Percentiles rank a stretch among this genome's conserved stretches.
Conservation (phyloP, 2,888 invertebrate species). For the Margaritifera margaritifera region DNA sequence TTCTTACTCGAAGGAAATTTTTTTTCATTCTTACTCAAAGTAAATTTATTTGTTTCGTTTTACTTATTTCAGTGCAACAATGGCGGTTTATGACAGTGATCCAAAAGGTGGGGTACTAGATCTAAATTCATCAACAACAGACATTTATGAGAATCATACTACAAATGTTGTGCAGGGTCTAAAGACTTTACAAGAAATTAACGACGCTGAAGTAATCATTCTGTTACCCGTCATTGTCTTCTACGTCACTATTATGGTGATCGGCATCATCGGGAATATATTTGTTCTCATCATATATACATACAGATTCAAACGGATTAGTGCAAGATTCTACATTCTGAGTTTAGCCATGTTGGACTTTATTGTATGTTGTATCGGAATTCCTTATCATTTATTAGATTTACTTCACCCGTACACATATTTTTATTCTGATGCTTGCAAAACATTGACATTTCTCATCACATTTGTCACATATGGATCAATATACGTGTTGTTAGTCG, state of each 20-base stretch:
- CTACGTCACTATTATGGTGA: slow-evolving; percentile 39
- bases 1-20: too few species aligned
- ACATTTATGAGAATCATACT: too few species aligned
- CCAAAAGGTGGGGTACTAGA: too few species aligned
- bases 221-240: slow-evolving; percentile 46
- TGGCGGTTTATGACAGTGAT: too few species aligned
- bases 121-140: too few species aligned
- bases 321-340: slow-evolving; percentile 34
- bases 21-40: too few species aligned
- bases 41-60: too few species aligned
- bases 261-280: slow-evolving; percentile 52
- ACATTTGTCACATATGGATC: slow-evolving; percentile 28
- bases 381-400: slow-evolving; percentile 40
- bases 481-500: slow-evolving; percentile 32
- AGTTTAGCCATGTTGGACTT: slow-evolving; percentile 33
- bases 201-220: slow-evolving; percentile 21
- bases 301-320: slow-evolving; percentile 33
- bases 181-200: slow-evolving; percentile 5
- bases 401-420: slow-evolving; percentile 23
- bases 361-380: slow-evolving; percentile 28
- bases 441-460: slow-evolving; percentile 26
- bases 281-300: slow-evolving; percentile 52
- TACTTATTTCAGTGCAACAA: too few species aligned
- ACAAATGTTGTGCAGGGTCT: too few species aligned
- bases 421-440: slow-evolving; percentile 15